Evolutionary conservation across 2,888 invertebrate genomes (phyloP), one percentile per base, ranked within the genome.

Genomic region (Carpatolechia fugitivella): DNA sequence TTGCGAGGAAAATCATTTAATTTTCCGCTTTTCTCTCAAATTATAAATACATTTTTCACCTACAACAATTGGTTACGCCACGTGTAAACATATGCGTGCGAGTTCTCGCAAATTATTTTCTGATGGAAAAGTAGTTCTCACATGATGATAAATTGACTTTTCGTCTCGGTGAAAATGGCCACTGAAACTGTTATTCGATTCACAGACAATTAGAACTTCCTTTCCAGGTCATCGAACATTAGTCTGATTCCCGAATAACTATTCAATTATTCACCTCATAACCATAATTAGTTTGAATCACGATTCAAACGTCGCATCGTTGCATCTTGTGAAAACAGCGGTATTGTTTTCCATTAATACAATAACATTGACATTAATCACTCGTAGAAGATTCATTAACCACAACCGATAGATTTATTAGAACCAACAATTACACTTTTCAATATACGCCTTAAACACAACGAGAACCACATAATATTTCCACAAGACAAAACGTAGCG

Each of bases 261-360:
- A 33, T 38, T 24, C 38, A 50, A 50, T 38, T 38, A 50, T 50
- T 36, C 50, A 50, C 35, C 35, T 49, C 35, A 35, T 49, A 49
- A 18, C 29, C 20, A 35, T 49, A 49, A 49, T 49, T 49, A 35
- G 31, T 3, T 49, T 11, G 29, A 11, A 29, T 29, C 29, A 13
- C 46, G 3, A 3, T 29, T 24, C 11, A 31, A 31, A 38, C 16
- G 8, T 24, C 24, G 24, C 18, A 29, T 24, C 13, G 44, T 20
- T n/a, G 1, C 10, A 41, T 41, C 40, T 18, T 20, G 44, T 44
- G 29, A 5, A 44, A 44, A 41, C n/a, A 6, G 44, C 33, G 10
- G 33, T n/a, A 33, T 11, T 33, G 33, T 24, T 20, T 41, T 20
- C 20, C 6, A 6, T 29, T 7, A n/a, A 3, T 13, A n/a, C 44